Base-by-base conservation (phyloP, 2,888 invertebrate species). In the Drosophila picticornis region DNA sequence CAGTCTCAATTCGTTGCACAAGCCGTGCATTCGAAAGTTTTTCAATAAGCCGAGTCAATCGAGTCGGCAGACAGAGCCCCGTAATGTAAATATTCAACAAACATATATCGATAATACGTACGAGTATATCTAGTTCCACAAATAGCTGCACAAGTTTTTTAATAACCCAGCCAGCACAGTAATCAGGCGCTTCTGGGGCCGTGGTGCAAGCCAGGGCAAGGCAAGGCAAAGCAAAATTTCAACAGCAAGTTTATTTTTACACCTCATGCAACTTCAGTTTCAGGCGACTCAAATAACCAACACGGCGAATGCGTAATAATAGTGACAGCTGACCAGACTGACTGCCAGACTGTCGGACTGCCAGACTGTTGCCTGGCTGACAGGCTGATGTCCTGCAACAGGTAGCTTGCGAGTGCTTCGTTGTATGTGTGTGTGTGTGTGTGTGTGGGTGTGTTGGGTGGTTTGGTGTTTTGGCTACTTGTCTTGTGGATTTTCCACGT, bases 21-120 rank as follows among this genome's bases (percentile, higher is more conserved):
- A n/a, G 0, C n/a, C 1, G 53, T 38, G 50, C 32, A 43, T 40
- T 11, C 4, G 13, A 84, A 84, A 84, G 67, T 89, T 84, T 84
- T 87, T 65, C 83, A 84, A 89, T 84, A 89, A 72, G 72, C 79
- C 67, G 16, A 2, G 34, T 34, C 34, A 34, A 78, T 81, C 75
- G 61, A 69, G 67, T 25, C 53, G 62, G 52, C 56, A 61, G 61
- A 36, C 40, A 34, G 34, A 67, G 58, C 59, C 68, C 52, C 57
- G 55, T 81, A 70, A 68, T 61, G 50, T 43, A 38, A 65, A 75
- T 55, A 80, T 55, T 61, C 56, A 34, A n/a, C 38, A 7, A 27
- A 48, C 56, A 72, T 36, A 65, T 65, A 70, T 68, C 46, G 67
- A 55, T 69, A 38, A 25, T 19, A 27, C 63, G 31, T 46, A 3